A percentile compares a stretch with the other conserved stretches of the same genome.
phyloP scores from a whole-genome alignment of 2,113 vertebrate genomes.

The Taxidea taxus region DNA sequence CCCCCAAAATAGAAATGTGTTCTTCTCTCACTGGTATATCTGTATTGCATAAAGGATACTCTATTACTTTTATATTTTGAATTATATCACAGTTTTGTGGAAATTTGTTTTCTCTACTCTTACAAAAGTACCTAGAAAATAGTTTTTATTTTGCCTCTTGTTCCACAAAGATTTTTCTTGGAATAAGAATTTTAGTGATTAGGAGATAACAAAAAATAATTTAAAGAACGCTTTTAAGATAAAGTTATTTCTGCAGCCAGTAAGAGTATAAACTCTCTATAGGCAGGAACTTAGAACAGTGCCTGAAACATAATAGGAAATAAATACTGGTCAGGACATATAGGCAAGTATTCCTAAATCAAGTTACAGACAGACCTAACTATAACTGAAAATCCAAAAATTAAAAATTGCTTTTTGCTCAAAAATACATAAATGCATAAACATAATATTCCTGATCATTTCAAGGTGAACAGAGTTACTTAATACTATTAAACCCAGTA shows the following conservation, averaged over 20 bases:
- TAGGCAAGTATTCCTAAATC: not conserved
- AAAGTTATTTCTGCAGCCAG: slow-evolving; percentile 12
- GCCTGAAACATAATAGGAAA: not conserved
- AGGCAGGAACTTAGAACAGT: not conserved
- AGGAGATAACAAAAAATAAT: not conserved
- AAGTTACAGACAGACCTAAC: not conserved
- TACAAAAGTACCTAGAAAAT: not conserved
- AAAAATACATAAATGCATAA: not conserved
- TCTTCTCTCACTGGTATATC: slow-evolving; percentile 17
- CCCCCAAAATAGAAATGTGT: not conserved
- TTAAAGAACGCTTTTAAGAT: not conserved
- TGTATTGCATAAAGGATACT: not conserved
- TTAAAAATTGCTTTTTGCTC: not conserved
- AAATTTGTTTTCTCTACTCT: not conserved
- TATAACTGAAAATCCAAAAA: not conserved
- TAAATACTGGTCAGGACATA: not conserved
- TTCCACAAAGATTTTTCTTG: not conserved
- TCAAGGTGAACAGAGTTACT: not conserved
- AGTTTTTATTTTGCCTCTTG: not conserved
- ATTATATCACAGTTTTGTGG: slow-evolving; percentile 23
- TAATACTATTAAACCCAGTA: not conserved
- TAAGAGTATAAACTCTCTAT: not conserved
- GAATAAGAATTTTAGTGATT: not conserved
- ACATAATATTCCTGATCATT: not conserved
- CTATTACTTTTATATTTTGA: slow-evolving; percentile 41